Evolutionary conservation across 2,888 invertebrate species (phyloP).

Genomic region (Volucella bombylans): DNA sequence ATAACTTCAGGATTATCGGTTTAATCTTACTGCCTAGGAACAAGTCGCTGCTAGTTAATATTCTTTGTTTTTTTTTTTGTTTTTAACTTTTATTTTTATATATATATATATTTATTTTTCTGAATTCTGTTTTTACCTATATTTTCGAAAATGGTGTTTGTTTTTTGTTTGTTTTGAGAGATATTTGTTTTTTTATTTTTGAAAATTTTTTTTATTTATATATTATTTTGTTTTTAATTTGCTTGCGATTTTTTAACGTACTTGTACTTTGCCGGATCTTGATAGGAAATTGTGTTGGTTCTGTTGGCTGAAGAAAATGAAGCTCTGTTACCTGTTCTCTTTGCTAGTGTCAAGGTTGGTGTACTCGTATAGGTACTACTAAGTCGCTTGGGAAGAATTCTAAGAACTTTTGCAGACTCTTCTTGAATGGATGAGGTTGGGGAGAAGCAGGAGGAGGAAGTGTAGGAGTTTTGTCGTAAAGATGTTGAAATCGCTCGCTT

Average conservation of each 20-base stretch:
- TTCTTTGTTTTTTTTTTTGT: not conserved
- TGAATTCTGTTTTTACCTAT: slow-evolving; percentile 31
- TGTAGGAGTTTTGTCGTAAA: slow-evolving; percentile 11
- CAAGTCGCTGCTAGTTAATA: slow-evolving; percentile 70
- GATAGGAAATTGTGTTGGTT: slow-evolving; percentile 50
- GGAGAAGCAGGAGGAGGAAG: not conserved
- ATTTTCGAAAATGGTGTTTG: slow-evolving; percentile 5
- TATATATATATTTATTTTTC: slow-evolving; percentile 38
- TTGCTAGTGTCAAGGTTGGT: slow-evolving; percentile 3
- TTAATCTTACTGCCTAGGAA: slow-evolving; percentile 72
- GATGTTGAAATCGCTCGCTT: slow-evolving; percentile 43
- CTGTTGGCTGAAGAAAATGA: slow-evolving; percentile 41
- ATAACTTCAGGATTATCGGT: slow-evolving; percentile 59
- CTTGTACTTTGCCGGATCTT: slow-evolving; percentile 68
- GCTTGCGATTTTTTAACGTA: slow-evolving; percentile 59
- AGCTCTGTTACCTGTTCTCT: slow-evolving; percentile 45
- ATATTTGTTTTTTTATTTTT: slow-evolving; percentile 4
- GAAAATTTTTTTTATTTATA: slow-evolving; percentile 5
- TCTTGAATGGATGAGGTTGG: not conserved
- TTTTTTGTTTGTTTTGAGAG: not conserved
- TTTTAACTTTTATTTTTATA: slow-evolving; percentile 14
- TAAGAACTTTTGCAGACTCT: slow-evolving; percentile 10
- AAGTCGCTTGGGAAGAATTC: slow-evolving; percentile 35
- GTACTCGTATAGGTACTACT: not conserved
- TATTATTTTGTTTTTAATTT: slow-evolving; percentile 49